Base-by-base conservation (phyloP, 2,113 vertebrate species). In the Microcebus ravelobensis region DNA sequence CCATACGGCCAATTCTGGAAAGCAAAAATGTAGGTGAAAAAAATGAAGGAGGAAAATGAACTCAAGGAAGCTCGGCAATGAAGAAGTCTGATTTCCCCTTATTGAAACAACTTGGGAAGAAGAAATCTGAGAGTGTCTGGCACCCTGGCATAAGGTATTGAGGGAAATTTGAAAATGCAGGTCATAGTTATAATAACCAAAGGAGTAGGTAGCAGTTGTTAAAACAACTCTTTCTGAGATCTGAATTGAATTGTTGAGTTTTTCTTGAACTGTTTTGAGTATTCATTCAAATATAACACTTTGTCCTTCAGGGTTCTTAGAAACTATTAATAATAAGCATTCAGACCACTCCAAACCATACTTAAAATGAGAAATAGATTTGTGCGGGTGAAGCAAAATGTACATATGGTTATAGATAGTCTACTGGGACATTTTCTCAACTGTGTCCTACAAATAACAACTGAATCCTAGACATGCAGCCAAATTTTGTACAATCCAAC, bases 371-470 rank as follows among this genome's bases (percentile, higher is more conserved):
- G 96, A 94, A 95, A 80, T 92, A 86, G 48, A 74, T 88, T 88
- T 86, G 48, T 87, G 81, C 0, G 14, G 65, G 59, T 95, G 92
- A 96, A 97, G 84, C 45, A 97, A 92, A 59, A 90, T 87, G 87
- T 57, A 95, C 48, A 85, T 94, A 93, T 88, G 84, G 39, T 85
- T 85, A 67, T 34, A 96, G 42, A 84, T 92, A 36, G 27, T 96
- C 96, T 96, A 48, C 34, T 96, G 91, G 85, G 77, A 96, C 77
- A 82, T 79, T 96, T 94, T 92, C 85, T 96, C 48, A 97, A 92
- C 85, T 59, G 27, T 96, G 88, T 82, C 88, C 86, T 96, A 68
- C 91, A 96, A 94, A 95, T 90, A 97, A 96, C 59, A 97, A 97
- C 94, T 81, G 23, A 48, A 96, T 91, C 67, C 61, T 93, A 96